Evolutionary conservation across 1,140 invertebrate species (phyloP), one percentile per base, ranked within the genome.

Genomic region (Caenorhabditis briggsae): DNA sequence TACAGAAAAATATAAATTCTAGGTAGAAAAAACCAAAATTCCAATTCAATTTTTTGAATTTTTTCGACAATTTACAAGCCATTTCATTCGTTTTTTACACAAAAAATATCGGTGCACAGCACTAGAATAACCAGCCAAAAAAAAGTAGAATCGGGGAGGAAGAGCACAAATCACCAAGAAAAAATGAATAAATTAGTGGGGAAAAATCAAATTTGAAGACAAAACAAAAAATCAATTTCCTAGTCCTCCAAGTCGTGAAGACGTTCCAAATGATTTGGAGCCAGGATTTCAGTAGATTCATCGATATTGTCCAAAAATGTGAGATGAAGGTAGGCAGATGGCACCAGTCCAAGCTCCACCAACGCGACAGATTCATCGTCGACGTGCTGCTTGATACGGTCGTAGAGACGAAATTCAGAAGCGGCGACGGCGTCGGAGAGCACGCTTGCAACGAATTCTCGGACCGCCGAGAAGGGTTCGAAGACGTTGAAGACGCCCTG

Each of bases 391-490:
- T 33, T 33, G 33, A 33, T 33, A 33, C 33, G 33, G 33, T 86
- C 84, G 16, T 25, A 25, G 7, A 86, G 70, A 86, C 25, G 43
- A 46, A 82, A 86, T 86, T 59, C 55, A 6, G 83, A 23, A n/a
- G 25, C 33, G 9, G 20, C 16, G n/a, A 64, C 43, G 5, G 20
- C 18, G 6, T 41, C 14, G 16, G 87, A 46, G 41, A 88, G 65
- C 8, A 20, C 14, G 9, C 82, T 83, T 41, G 61, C 11, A 9
- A 89, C 56, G 43, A 89, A 89, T 16, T 70, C n/a, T 0, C 88
- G 50, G 23, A 89, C 87, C 3, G 64, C 48, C 25, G 41, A 61
- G 46, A 89, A 33, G 14, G 84, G 82, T 46, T 89, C 88, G 43
- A 70, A 46, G 43, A 33, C 33, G 33, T 33, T 33, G 33, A 33